Conservation (phyloP, 2,888 invertebrate species). For the Lasioglossum marginatum region DNA sequence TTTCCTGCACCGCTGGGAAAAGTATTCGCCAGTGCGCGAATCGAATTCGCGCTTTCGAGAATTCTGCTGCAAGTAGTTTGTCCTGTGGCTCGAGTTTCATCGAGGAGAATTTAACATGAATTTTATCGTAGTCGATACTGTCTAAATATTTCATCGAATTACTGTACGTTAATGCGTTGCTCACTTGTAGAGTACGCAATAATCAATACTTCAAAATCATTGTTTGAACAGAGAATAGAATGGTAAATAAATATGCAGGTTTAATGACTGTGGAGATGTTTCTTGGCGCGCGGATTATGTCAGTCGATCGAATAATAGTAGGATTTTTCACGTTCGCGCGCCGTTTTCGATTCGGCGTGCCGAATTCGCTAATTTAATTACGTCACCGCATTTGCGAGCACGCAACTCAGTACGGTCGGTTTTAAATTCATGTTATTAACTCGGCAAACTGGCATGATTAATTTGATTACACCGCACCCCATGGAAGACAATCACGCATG, state of each 20-base stretch:
- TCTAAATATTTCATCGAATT: too few species aligned
- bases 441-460: conserved; percentile 40
- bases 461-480: conserved; percentile 30
- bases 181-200: not conserved
- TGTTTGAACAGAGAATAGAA: not conserved
- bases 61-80: not conserved
- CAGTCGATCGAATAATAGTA: not conserved
- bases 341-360: conserved; percentile 3
- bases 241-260: not conserved
- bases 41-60: not conserved
- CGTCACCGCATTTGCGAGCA: conserved; percentile 18
- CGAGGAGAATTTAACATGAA: not conserved
- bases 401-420: not conserved
- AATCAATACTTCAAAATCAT: not conserved
- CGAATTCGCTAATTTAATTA: conserved; percentile 26
- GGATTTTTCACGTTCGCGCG: not conserved
- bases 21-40: not conserved
- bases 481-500: conserved; percentile 11
- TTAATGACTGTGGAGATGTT: not conserved
- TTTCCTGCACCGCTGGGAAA: not conserved
- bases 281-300: not conserved
- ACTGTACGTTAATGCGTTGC: too few species aligned
- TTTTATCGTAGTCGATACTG: not conserved
- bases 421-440: conserved; percentile 51
- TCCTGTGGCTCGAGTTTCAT: not conserved